Evolutionary conservation across 2,888 invertebrate species (phyloP), one percentile per base, ranked within the genome.

Genomic region (Protodeltote pygarga): DNA sequence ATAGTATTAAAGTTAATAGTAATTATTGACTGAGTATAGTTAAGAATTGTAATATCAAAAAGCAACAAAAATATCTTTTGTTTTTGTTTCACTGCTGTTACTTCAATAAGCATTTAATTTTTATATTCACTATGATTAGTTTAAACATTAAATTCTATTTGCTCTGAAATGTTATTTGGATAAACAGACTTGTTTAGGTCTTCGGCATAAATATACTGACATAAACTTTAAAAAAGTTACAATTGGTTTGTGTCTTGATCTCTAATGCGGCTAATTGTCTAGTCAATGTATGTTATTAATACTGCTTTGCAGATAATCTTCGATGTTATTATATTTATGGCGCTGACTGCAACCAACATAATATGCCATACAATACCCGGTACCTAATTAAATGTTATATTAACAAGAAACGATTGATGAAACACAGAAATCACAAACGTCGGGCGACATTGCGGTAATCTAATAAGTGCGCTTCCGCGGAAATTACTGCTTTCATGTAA

Each of bases 101-200:
- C 77, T 85, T 81, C 70, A 75, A 79, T 79, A 78, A 83, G 90
- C 90, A 90, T 90, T 90, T 90, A 90, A 86, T 85, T 84, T 83
- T 79, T 77, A 71, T 67, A 65, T 65, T 59, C 63, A 55, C 23
- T 62, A 52, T 66, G 5, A 59, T 65, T 59, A 65, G 45, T 66
- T n/a, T n/a, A 47, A 49, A 53, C 47, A 31, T 48, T 38, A 42
- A 53, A 29, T 29, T 59, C 25, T 64, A 59, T 59, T n/a, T 52
- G 49, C 52, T 54, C 40, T 44, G 51, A 51, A 40, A 48, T 59
- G 37, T 52, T 64, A 47, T 62, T 47, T 64, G 38, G 5, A 57
- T 29, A 28, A 35, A 51, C 48, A 50, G 54, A 49, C 51, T 48
- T 62, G 46, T 62, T 57, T 29, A 37, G 28, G 41, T 50, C 58